Conservation (phyloP, 2,113 vertebrate genomes). For the Oncorhynchus keta region DNA sequence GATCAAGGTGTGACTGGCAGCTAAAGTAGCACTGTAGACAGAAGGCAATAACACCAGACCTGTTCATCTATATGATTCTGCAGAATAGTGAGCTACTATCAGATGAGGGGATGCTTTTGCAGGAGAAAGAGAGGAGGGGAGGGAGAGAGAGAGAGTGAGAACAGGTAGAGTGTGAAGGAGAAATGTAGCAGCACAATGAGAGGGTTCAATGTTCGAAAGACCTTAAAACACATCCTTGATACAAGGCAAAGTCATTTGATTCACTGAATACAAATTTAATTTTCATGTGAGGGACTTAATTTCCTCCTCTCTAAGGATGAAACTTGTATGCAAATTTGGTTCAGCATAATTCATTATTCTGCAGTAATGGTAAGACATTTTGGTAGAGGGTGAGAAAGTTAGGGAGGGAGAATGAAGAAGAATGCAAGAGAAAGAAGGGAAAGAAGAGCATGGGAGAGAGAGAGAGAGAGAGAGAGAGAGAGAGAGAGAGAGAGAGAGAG, state of each 20-base stretch:
- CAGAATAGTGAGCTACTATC: slow-evolving; percentile 45
- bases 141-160: neutral
- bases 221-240: neutral
- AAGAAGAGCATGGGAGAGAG: neutral
- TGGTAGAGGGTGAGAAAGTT: neutral
- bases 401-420: no score
- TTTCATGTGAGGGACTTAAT: neutral
- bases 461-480: neutral
- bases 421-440: no score
- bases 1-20: no score
- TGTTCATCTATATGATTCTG: slow-evolving; percentile 61
- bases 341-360: slow-evolving; percentile 9
- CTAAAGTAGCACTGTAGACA: slow-evolving; percentile 42
- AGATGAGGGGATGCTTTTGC: slow-evolving; percentile 48
- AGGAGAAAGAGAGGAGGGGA: slow-evolving; percentile 10
- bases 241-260: neutral
- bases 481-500: neutral
- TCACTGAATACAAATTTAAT: neutral
- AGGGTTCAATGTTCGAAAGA: neutral
- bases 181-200: neutral
- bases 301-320: neutral
- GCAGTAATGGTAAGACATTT: neutral
- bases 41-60: slow-evolving; percentile 46
- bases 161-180: neutral
- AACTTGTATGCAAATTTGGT: slow-evolving; percentile 6